Conservation (phyloP, 2,888 invertebrate genomes). For the Pandemis corylana region DNA sequence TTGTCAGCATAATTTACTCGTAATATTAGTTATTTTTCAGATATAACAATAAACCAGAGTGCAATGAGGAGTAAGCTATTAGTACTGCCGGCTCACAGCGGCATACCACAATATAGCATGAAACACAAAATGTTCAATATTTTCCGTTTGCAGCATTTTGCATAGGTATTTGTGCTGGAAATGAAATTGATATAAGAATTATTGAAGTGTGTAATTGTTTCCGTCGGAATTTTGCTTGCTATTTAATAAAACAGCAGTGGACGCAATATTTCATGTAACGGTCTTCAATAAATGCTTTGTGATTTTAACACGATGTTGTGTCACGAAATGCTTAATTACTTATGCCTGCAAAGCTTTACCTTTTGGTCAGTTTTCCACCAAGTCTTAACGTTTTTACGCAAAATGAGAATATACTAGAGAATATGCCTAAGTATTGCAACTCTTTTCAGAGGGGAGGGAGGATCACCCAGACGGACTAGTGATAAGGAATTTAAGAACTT, state of each 20-base stretch:
- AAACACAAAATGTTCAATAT: constrained; percentile 35
- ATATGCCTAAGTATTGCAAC: too few relatives aligned
- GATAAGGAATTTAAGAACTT: too few relatives aligned
- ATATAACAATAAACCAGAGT: not conserved
- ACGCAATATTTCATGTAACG: not conserved
- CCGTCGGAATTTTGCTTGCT: constrained; percentile 10
- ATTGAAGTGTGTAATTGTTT: constrained; percentile 29
- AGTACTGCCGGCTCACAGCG: constrained; percentile 4
- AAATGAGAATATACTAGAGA: too few relatives aligned
- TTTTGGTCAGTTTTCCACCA: too few relatives aligned
- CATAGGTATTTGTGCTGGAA: constrained; percentile 8
- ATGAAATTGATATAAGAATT: constrained; percentile 28
- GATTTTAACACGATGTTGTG: not conserved
- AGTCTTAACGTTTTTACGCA: too few relatives aligned
- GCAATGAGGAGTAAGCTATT: constrained; percentile 31
- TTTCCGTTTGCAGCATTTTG: constrained; percentile 26
- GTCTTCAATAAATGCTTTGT: too few relatives aligned
- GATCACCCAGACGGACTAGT: too few relatives aligned
- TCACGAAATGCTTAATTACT: not conserved
- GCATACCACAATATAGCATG: constrained; percentile 29
- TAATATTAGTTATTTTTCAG: not conserved
- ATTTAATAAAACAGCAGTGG: not conserved
- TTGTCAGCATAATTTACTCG: too few relatives aligned
- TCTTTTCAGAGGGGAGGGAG: too few relatives aligned
- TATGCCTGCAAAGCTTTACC: too few relatives aligned